Conservation (phyloP, 1,140 invertebrate species). For the Caenorhabditis inopinata region DNA sequence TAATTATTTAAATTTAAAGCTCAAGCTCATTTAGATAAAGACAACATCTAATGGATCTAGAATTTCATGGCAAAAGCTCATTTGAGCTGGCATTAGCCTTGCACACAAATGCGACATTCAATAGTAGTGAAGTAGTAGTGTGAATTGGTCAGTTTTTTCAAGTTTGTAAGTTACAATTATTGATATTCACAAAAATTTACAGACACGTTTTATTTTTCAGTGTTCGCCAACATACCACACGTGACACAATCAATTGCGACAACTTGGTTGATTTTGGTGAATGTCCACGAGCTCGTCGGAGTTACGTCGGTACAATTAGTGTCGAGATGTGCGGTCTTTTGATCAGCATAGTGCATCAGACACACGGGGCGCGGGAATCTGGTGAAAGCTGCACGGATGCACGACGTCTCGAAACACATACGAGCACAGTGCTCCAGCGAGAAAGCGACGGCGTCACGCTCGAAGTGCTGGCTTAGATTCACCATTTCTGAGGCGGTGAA, state of each 20-base stretch:
- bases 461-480: conserved; percentile 57
- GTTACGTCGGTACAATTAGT: conserved; percentile 32
- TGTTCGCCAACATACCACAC: conserved; percentile 58
- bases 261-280: conserved; percentile 60
- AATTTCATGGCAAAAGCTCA: too few relatives aligned
- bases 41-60: too few relatives aligned
- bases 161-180: background rate
- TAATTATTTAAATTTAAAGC: too few relatives aligned
- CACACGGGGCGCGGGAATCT: conserved; percentile 64
- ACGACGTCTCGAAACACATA: conserved; percentile 56
- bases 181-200: background rate
- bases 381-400: conserved; percentile 61
- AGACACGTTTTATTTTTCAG: too few relatives aligned
- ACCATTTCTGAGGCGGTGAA: conserved; percentile 54
- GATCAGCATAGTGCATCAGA: conserved; percentile 58
- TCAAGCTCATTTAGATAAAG: too few relatives aligned
- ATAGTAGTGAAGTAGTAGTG: background rate
- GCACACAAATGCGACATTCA: too few relatives aligned
- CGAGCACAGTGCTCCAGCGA: conserved; percentile 60
- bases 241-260: conserved; percentile 57
- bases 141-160: background rate
- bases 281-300: conserved; percentile 51
- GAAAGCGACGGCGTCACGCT: conserved; percentile 55
- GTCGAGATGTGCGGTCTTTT: conserved; percentile 15
- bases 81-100: too few relatives aligned